Evolutionary conservation across 2,797 vertebrate genomes (phyloP), one percentile per base, ranked within the genome.

Genomic region (Falco cherrug): DNA sequence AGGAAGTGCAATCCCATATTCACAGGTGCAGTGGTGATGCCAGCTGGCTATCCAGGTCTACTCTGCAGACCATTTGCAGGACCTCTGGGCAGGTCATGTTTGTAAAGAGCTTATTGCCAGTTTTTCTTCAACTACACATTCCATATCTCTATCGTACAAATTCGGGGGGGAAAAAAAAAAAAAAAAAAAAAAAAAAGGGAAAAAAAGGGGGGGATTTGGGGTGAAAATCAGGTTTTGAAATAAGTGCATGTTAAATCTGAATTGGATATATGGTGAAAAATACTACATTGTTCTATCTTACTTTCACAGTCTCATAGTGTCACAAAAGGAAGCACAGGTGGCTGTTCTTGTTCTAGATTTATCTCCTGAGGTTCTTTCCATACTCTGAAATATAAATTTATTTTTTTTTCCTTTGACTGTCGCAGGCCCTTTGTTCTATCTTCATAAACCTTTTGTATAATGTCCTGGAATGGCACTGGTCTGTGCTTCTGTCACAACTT

Each of bases 31-130:
- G 29, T 79, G 60, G 37, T 87, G 84, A 35, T 93, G 93, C 84
- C 94, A 96, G 85, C 86, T 95, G 92, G 63, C 80, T 94, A 54
- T 68, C 54, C 41, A 83, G 61, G 54, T 59, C 76, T 78, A 7
- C 53, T 79, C 39, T 91, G 86, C 60, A 69, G 74, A 54, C 2
- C 9, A 70, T 87, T 91, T 93, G 43, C 35, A 78, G 75, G 26
- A 89, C 67, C 83, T 92, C 88, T 84, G 84, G 26, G 31, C 70
- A 80, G 31, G 33, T 84, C 56, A 26, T 65, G 21, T 65, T 92
- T 94, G 6, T 91, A 51, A 80, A 81, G n/a, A 59, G 39, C 9
- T 76, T 41, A 47, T 54, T 94, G 65, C 17, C 35, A 73, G 39
- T 5, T 70, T 90, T 93, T 48, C 43, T 83, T 61, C 68, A 78